Evolutionary conservation across 2,797 vertebrate species (phyloP), one percentile per base, ranked within the genome.

Genomic region (Atherinosoma microstoma): DNA sequence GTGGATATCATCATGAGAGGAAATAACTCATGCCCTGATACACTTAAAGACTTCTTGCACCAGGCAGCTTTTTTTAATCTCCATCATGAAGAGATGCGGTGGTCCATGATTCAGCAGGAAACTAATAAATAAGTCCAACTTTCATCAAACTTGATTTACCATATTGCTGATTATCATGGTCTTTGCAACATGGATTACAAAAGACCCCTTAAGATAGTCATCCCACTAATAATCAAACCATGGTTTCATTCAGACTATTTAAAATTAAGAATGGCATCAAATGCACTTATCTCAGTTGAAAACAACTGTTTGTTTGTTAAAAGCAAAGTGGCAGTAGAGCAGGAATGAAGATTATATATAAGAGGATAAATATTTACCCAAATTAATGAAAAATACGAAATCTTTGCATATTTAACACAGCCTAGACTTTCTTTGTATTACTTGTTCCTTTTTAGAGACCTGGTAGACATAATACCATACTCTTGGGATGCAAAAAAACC

Each of bases 401-500:
- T 20, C 20, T 6, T 42, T 29, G 3, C 0, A 36, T 27, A 22
- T 34, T 38, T 38, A 12, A 40, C 27, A 40, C 53, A 24, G 35
- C 35, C 35, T 38, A 12, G 36, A 38, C 36, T 38, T 13, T 38
- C 13, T 32, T 65, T 53, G 24, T 51, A 53, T 18, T 56, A 1
- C 12, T 53, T 53, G 10, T 11, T 24, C 4, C 22, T 24, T 11
- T 53, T 27, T 22, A 51, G 40, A 20, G 18, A 18, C 3, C 8
- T 53, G 16, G 15, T 58, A 47, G 36, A 58, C 18, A 40, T 16
- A 38, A 22, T 15, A 11, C 56, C 27, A 16, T n/a, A 47, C 58
- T 60, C 53, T 45, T 13, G 79, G 49, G 74, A 87, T 63, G 73
- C 34, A 70, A 66, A 64, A n/a, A 67, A 80, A 63, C 76, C 73